Conservation (phyloP, 2,113 vertebrate species). For the Synodontis membranacea region DNA sequence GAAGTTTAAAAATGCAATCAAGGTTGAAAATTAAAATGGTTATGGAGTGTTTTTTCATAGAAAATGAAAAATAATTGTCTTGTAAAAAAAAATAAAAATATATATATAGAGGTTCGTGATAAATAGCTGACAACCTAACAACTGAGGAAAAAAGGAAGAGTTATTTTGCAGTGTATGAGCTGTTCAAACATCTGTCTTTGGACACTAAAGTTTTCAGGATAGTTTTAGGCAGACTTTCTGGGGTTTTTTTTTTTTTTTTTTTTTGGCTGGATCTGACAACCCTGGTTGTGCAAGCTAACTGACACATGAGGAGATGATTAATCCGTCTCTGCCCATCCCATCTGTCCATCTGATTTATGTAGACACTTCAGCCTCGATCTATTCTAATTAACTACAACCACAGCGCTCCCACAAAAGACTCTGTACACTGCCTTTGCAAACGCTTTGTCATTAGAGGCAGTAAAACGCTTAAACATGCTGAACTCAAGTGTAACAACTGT, state of each 20-base stretch:
- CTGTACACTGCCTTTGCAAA: constrained; percentile 30
- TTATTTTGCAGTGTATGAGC: neutral
- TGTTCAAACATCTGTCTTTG: neutral
- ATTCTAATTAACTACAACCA: constrained; percentile 59
- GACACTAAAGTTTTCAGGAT: neutral
- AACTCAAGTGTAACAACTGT: constrained; percentile 37
- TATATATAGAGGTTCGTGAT: too few relatives aligned
- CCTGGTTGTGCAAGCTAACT: constrained; percentile 27
- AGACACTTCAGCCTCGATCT: constrained; percentile 52
- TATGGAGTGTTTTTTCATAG: neutral
- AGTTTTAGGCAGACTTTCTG: neutral
- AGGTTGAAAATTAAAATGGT: neutral
- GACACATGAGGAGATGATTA: constrained; percentile 49
- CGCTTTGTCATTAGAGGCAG: constrained; percentile 44
- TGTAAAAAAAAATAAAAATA: too few relatives aligned
- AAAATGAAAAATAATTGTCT: neutral
- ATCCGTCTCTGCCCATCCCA: constrained; percentile 46
- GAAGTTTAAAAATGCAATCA: neutral
- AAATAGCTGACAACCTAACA: neutral
- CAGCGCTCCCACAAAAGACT: constrained; percentile 46
- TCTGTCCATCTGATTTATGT: constrained; percentile 59
- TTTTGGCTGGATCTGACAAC: neutral
- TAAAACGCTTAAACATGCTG: constrained; percentile 35
- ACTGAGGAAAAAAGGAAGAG: neutral
- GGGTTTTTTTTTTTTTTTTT: neutral